Percentiles rank a stretch among this genome's conserved stretches.
Conservation (phyloP, 2,113 vertebrate genomes). For the Elephantulus edwardii region DNA sequence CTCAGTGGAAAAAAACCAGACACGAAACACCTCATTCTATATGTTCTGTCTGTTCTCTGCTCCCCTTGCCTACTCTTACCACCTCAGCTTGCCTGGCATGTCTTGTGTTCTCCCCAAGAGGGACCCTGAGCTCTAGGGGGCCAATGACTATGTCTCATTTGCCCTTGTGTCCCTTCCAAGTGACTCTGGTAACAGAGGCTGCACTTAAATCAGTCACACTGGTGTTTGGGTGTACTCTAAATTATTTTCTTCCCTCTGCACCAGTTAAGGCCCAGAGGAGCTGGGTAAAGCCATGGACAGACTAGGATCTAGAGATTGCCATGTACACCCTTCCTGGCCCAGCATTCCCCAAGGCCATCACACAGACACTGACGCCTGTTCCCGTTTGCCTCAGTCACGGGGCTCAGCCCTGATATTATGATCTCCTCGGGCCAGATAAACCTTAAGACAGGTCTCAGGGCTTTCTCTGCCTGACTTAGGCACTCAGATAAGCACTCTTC, state of each 20-base stretch:
- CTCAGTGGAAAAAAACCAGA: neutral
- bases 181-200: neutral
- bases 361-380: neutral
- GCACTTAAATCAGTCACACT: neutral
- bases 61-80: neutral
- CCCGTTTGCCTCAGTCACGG: neutral
- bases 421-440: neutral
- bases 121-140: neutral
- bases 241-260: neutral
- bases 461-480: neutral
- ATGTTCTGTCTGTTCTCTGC: neutral
- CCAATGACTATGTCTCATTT: neutral
- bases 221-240: neutral
- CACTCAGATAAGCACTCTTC: neutral
- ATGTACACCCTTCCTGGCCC: neutral
- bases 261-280: slow-evolving; percentile 1
- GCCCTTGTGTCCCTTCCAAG: neutral
- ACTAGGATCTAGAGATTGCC: neutral
- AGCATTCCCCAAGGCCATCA: neutral
- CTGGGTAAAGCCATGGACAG: neutral
- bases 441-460: neutral
- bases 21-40: neutral
- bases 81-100: neutral
- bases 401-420: neutral
- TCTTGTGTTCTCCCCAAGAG: neutral